Evolutionary conservation across 2,797 vertebrate genomes (phyloP).

Genomic region (Crocidura indochinensis): DNA sequence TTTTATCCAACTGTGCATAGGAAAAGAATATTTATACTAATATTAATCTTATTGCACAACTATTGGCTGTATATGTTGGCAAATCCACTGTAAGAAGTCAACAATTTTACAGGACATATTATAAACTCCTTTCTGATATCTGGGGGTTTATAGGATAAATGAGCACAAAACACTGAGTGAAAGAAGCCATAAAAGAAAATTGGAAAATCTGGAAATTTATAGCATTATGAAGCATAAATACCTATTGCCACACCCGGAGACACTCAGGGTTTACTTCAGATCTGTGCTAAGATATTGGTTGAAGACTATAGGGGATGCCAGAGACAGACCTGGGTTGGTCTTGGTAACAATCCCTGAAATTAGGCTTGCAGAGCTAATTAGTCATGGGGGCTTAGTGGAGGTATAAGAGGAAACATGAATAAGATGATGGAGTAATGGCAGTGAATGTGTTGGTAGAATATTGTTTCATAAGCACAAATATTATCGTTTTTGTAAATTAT

Average conservation of each 20-base stretch:
- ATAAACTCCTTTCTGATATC: background rate
- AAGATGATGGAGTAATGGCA: too few relatives aligned
- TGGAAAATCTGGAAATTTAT: background rate
- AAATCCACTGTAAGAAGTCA: background rate
- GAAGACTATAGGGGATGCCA: too few relatives aligned
- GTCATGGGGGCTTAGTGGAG: too few relatives aligned
- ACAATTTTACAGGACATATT: conserved; percentile 16
- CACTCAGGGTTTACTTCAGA: too few relatives aligned
- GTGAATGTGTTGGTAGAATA: too few relatives aligned
- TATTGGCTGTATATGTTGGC: conserved; percentile 16
- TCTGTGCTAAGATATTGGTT: too few relatives aligned
- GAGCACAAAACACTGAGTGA: background rate
- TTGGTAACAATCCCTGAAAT: too few relatives aligned
- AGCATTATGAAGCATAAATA: background rate
- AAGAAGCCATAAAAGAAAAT: background rate
- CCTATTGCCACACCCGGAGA: background rate
- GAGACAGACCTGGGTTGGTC: too few relatives aligned
- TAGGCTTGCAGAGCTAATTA: too few relatives aligned
- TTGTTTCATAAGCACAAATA: too few relatives aligned
- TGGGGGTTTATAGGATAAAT: background rate
- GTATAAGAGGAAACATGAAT: too few relatives aligned
- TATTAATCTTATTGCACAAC: conserved; percentile 16
- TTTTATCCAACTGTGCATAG: conserved; percentile 63
- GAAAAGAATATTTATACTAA: conserved; percentile 57
- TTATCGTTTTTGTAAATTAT: too few relatives aligned